These are phyloP conservation scores for Volucella inanis DNA, from an alignment of 2,888 invertebrate species.

Conservation along the genomic window DNA sequence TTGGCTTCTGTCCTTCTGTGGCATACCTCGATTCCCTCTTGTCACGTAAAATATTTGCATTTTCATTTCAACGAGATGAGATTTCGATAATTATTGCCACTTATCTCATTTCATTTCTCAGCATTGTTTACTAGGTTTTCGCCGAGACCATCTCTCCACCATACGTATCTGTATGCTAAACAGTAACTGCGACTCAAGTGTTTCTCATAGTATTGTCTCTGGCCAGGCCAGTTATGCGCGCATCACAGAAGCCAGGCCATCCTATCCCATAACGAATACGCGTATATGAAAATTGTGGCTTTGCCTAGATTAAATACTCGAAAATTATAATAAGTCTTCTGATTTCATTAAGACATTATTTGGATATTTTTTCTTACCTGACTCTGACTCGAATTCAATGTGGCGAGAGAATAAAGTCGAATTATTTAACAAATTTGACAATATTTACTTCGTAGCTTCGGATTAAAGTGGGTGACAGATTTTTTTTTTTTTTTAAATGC, in stretches of 20 bases:
- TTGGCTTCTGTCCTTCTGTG: constrained; percentile 47
- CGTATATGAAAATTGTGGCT: constrained; percentile 66
- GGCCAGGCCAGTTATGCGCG: constrained; percentile 52
- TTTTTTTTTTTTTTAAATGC: constrained; percentile 8
- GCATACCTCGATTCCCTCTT: constrained; percentile 32
- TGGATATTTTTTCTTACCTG: neutral
- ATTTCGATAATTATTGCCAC: constrained; percentile 82
- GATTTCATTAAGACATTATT: constrained; percentile 51
- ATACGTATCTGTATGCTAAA: constrained; percentile 53
- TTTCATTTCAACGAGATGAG: constrained; percentile 70
- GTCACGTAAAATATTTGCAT: constrained; percentile 65
- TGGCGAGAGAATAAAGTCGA: constrained; percentile 1
- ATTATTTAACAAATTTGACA: constrained; percentile 66
- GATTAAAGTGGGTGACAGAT: constrained; percentile 34
- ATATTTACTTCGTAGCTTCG: constrained; percentile 51
- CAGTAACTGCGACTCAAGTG: constrained; percentile 70
- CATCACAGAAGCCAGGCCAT: constrained; percentile 39
- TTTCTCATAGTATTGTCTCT: constrained; percentile 62
- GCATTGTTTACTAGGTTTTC: constrained; percentile 49
- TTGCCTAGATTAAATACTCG: constrained; percentile 73
- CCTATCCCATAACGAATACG: constrained; percentile 8
- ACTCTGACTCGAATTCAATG: constrained; percentile 2
- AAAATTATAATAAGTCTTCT: constrained; percentile 62
- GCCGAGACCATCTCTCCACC: constrained; percentile 24
- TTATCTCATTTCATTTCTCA: constrained; percentile 77